Evolutionary conservation across 2,113 vertebrate species (phyloP).

Genomic region (Dolichallabes microphthalmus): DNA sequence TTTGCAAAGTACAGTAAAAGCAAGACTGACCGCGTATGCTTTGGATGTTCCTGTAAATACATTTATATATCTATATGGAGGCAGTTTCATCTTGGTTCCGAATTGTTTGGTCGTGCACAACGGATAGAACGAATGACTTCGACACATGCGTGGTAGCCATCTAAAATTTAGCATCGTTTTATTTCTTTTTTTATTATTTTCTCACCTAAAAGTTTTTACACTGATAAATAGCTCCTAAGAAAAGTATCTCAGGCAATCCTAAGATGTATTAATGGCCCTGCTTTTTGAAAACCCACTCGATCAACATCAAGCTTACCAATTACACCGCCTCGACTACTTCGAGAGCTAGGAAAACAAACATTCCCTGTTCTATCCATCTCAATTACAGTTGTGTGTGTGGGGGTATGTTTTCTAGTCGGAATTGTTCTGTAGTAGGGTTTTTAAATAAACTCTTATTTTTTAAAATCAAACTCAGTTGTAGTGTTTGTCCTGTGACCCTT

Average conservation of each 20-base stretch:
- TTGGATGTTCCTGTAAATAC: no score
- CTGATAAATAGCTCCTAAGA: slow-evolving; percentile 19
- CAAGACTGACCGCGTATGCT: no score
- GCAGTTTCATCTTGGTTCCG: no score
- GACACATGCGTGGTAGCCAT: not conserved
- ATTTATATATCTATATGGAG: no score
- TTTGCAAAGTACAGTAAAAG: no score
- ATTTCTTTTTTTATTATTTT: slow-evolving; percentile 8
- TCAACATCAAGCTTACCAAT: slow-evolving; percentile 42
- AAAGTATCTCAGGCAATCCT: not conserved
- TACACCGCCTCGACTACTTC: slow-evolving; percentile 21
- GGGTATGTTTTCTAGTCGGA: not conserved
- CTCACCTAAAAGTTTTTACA: not conserved
- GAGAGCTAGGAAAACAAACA: slow-evolving; percentile 6
- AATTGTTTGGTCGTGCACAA: no score
- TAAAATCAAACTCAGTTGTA: not conserved
- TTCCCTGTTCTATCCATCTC: slow-evolving; percentile 31
- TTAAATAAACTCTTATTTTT: no score
- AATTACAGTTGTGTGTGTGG: slow-evolving; percentile 18
- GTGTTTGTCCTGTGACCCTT: not conserved
- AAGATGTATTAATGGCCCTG: slow-evolving; percentile 25
- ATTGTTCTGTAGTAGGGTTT: not conserved
- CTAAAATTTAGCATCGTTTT: slow-evolving; percentile 1
- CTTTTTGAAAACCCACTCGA: slow-evolving; percentile 18
- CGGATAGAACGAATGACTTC: not conserved